Evolutionary conservation across 2,888 invertebrate genomes (phyloP).

Genomic region (Portevinia maculata): DNA sequence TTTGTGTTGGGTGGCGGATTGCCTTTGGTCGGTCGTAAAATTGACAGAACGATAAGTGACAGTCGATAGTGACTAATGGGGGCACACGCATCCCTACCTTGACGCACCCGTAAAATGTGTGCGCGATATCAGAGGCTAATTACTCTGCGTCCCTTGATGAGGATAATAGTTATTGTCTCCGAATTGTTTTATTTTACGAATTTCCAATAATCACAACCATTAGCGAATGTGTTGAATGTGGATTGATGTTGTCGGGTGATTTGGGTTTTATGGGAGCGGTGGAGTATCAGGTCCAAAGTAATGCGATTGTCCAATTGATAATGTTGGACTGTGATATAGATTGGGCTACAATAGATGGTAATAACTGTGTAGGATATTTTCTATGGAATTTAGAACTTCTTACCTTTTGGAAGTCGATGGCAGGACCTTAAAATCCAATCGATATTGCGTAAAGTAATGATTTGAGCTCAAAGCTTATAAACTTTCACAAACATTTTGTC

Average conservation of each 20-base stretch:
- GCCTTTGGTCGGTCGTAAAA: constrained; percentile 50
- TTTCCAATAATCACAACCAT: constrained; percentile 59
- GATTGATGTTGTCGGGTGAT: constrained; percentile 32
- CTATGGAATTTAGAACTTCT: no score
- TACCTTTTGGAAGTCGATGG: no score
- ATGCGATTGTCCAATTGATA: neutral
- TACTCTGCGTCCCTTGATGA: constrained; percentile 40
- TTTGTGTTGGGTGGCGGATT: constrained; percentile 64
- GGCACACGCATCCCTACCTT: constrained; percentile 44
- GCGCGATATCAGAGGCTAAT: constrained; percentile 40
- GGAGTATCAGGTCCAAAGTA: neutral
- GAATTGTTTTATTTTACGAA: constrained; percentile 13
- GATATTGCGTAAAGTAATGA: no score
- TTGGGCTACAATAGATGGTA: no score
- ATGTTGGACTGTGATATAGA: neutral
- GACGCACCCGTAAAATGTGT: constrained; percentile 62
- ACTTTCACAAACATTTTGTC: no score
- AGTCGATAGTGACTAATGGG: constrained; percentile 67
- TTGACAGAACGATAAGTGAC: constrained; percentile 53
- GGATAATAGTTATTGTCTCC: constrained; percentile 21
- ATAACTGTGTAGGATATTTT: no score
- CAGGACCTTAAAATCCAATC: no score
- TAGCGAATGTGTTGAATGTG: constrained; percentile 50
- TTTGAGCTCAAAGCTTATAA: no score
- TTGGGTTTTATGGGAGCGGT: constrained; percentile 18